Evolutionary conservation across 92 coral and sea anemone genomes (phyloP).

Genomic region (Micromussa lordhowensis): DNA sequence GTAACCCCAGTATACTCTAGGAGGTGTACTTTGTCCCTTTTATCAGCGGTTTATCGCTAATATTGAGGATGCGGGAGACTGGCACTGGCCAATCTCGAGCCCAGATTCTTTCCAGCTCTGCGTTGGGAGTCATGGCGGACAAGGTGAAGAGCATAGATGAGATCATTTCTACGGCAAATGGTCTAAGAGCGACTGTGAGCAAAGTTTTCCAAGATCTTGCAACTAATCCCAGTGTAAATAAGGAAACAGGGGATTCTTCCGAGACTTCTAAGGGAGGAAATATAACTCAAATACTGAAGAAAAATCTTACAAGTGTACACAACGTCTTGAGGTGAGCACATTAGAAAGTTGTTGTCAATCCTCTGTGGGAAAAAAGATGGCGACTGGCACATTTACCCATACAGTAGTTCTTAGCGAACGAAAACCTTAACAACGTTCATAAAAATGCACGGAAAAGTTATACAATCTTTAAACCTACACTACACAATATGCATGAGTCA

Average conservation of each 20-base stretch:
- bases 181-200: slow-evolving; percentile 71
- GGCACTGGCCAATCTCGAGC: background rate
- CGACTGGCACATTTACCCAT: no score
- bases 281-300: slow-evolving; percentile 63
- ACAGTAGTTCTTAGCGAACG: no score
- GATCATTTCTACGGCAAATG: slow-evolving; percentile 66
- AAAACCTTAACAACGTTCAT: no score
- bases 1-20: background rate
- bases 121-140: slow-evolving; percentile 77
- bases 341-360: background rate
- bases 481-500: no score
- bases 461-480: no score
- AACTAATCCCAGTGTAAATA: slow-evolving; percentile 44
- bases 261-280: slow-evolving; percentile 59
- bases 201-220: slow-evolving; percentile 81
- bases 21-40: background rate
- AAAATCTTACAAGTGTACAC: slow-evolving; percentile 74
- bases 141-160: slow-evolving; percentile 62
- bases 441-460: no score
- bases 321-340: slow-evolving; percentile 69
- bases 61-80: background rate
- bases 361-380: no score
- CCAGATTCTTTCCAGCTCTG: no score
- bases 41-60: background rate
- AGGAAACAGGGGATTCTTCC: slow-evolving; percentile 37